Base-by-base conservation (phyloP, 92 coral and sea anemone genomes). In the Bergia sp. region DNA sequence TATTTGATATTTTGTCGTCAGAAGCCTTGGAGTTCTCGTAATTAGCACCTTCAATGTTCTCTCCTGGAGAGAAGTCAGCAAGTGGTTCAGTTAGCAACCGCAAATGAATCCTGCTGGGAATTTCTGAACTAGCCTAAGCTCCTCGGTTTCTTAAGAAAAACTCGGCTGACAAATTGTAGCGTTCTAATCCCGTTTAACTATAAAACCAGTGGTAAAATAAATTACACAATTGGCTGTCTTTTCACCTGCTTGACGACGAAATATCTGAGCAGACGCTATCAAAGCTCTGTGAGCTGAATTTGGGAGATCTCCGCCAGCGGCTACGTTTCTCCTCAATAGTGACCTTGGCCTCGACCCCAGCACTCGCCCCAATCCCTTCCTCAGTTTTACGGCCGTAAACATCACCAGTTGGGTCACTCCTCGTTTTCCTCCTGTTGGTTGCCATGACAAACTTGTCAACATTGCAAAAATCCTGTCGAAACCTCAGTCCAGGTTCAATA, bases 211-310 rank as follows among this genome's bases (percentile, higher is more conserved):
- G 47, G 21, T 36, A n/a, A 37, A 4, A 29, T 37, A 36, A 73
- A 13, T 20, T 15, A 76, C 64, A 44, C 37, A 77, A 77, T 58
- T 57, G 21, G 21, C 11, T 41, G 36, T 45, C 10, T 43, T 82
- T 58, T 58, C 38, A 84, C 87, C 79, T 84, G 79, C 87, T 84
- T 3, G 87, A 37, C 23, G 87, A 5, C 21, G 87, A 84, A 47
- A 84, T 4, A 15, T 84, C 87, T 4, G 87, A 84, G 79, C 67
- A 65, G 41, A 11, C 37, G 49, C 87, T 84, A 6, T 84, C 87
- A 1, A 84, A 29, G 72, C 87, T 84, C 18, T 21, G 78, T 18
- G 87, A 84, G 10, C 85, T 49, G 42, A 36, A 47, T 53, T 29
- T 84, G 21, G 37, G 0, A 36, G 77, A 47, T 15, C 40, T 45